Conservation (phyloP, 1,140 invertebrate species). For the Protaetia brevitarsis region DNA sequence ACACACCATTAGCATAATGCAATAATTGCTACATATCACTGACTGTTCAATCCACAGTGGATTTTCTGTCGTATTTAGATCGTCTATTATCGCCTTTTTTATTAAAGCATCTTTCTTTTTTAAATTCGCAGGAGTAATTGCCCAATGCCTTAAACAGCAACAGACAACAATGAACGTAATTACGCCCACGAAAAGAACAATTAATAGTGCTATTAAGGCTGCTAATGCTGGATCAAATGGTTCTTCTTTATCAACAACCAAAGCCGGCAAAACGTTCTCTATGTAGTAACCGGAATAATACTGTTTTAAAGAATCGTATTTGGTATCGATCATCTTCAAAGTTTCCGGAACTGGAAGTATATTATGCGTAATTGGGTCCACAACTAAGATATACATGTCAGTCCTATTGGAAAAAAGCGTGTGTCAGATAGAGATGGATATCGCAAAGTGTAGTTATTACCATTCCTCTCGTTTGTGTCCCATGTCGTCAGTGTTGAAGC, state of each 20-base stretch:
- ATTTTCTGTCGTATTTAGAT: conserved; percentile 86
- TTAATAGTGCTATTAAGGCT: conserved; percentile 78
- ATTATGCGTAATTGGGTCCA: conserved; percentile 69
- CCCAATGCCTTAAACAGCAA: conserved; percentile 85
- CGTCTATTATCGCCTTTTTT: conserved; percentile 77
- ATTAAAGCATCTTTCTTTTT: conserved; percentile 75
- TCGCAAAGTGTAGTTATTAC: conserved; percentile 40
- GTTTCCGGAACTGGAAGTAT: conserved; percentile 77
- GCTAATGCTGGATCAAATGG: conserved; percentile 82
- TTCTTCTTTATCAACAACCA: conserved; percentile 61
- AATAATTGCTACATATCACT: conserved; percentile 42
- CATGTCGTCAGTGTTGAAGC: conserved; percentile 68
- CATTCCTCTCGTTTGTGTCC: conserved; percentile 68
- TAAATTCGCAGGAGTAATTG: conserved; percentile 58
- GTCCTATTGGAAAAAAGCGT: conserved; percentile 61
- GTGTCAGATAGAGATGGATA: background rate
- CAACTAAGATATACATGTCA: conserved; percentile 83
- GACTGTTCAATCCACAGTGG: conserved; percentile 90
- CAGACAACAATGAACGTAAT: conserved; percentile 85
- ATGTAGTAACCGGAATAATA: conserved; percentile 77
- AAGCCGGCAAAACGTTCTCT: conserved; percentile 73
- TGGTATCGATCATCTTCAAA: conserved; percentile 78
- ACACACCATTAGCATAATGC: conserved; percentile 24
- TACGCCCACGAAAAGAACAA: conserved; percentile 82
- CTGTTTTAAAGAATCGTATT: conserved; percentile 79